Percentiles rank a stretch among this genome's conserved stretches.
phyloP scores from a whole-genome alignment of 2,797 vertebrate species.

The Sparidentex hasta region DNA sequence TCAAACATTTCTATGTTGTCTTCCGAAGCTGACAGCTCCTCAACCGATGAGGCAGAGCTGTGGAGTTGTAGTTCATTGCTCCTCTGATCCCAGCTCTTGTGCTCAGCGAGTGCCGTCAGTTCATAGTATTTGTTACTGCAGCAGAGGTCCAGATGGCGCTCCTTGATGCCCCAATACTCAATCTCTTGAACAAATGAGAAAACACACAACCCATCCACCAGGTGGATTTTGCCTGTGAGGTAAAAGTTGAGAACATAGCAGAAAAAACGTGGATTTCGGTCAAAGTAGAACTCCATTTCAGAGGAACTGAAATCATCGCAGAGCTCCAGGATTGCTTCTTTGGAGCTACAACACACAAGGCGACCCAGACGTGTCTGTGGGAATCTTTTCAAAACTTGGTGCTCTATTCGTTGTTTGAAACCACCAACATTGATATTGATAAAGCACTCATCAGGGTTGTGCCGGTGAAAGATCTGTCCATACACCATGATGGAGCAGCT shows the following conservation, averaged over 20 bases:
- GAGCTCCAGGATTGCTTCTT: constrained; percentile 92
- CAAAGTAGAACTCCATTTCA: constrained; percentile 96
- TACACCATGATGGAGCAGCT: constrained; percentile 89
- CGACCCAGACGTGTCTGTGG: constrained; percentile 93
- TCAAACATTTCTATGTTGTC: constrained; percentile 91
- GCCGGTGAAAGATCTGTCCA: constrained; percentile 90
- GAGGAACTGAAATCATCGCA: constrained; percentile 94
- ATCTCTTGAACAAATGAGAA: constrained; percentile 96
- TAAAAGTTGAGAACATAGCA: constrained; percentile 94
- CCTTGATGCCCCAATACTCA: constrained; percentile 97
- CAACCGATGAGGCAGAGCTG: constrained; percentile 86
- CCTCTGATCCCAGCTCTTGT: constrained; percentile 87
- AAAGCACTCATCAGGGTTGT: constrained; percentile 87
- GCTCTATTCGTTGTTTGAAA: constrained; percentile 91
- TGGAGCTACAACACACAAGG: constrained; percentile 90
- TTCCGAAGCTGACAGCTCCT: constrained; percentile 89
- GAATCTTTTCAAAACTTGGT: constrained; percentile 89
- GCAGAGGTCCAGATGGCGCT: constrained; percentile 91
- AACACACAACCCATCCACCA: constrained; percentile 94
- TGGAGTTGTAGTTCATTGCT: constrained; percentile 81
- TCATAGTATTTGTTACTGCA: constrained; percentile 92
- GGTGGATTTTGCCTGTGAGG: constrained; percentile 93
- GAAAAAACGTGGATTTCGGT: constrained; percentile 93
- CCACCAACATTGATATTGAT: constrained; percentile 94
- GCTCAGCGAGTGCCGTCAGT: constrained; percentile 86